Evolutionary conservation across 2,888 invertebrate genomes (phyloP).

Genomic region (Cabera pusaria): DNA sequence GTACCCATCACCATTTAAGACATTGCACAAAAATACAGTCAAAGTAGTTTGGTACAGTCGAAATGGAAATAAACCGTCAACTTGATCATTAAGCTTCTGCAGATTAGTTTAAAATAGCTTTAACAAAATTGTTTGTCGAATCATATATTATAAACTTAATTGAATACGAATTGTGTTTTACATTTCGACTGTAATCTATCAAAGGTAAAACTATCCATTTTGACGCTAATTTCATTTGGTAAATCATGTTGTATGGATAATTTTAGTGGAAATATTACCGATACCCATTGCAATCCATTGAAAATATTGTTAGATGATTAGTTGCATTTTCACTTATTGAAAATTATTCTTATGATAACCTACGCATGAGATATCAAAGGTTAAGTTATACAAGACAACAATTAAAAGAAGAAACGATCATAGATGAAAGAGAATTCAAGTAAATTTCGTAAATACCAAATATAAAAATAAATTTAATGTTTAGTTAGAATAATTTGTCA

Average conservation of each 20-base stretch:
- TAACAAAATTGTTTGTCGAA: too few species aligned
- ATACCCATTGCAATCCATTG: constrained; percentile 32
- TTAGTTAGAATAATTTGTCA: too few species aligned
- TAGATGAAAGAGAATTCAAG: too few species aligned
- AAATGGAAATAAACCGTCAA: constrained; percentile 26
- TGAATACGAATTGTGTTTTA: too few species aligned
- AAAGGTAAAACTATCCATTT: constrained; percentile 30
- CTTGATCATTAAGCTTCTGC: too few species aligned
- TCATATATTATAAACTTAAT: too few species aligned
- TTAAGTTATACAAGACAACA: not conserved
- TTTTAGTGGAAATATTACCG: constrained; percentile 20
- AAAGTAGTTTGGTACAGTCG: constrained; percentile 21
- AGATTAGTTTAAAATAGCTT: too few species aligned
- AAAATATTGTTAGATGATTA: constrained; percentile 27
- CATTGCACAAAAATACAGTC: constrained; percentile 32
- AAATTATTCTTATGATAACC: not conserved
- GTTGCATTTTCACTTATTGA: constrained; percentile 17
- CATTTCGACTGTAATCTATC: constrained; percentile 27
- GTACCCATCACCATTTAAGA: constrained; percentile 54
- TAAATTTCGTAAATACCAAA: too few species aligned
- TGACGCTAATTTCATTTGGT: not conserved
- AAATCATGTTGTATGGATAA: constrained; percentile 24
- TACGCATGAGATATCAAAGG: constrained; percentile 29
- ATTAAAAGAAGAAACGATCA: too few species aligned
- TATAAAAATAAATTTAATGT: too few species aligned